A percentile compares a stretch with the other conserved stretches of the same genome.
phyloP scores from a whole-genome alignment of 2,888 invertebrate species.

The Ecliptopera silaceata region DNA sequence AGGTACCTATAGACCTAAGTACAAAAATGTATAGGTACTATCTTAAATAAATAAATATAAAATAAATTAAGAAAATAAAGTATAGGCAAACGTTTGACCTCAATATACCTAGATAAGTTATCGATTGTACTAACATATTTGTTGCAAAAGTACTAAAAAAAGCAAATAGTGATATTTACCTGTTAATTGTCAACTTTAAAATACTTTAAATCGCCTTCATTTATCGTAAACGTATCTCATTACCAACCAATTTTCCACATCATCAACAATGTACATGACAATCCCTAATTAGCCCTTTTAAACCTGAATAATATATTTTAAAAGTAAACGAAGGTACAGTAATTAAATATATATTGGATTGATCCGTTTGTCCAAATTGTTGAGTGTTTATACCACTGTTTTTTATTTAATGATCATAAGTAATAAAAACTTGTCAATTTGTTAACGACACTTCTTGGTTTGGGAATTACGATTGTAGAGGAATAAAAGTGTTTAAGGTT shows the following conservation, averaged over 20 bases:
- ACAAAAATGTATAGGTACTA: too few relatives aligned
- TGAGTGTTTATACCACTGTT: constrained; percentile 38
- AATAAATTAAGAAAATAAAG: too few relatives aligned
- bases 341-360: constrained; percentile 64
- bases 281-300: constrained; percentile 48
- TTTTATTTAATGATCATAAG: constrained; percentile 59
- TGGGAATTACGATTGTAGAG: constrained; percentile 47
- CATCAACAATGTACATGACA: constrained; percentile 38
- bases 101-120: too few relatives aligned
- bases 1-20: too few relatives aligned
- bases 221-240: constrained; percentile 9
- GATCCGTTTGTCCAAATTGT: constrained; percentile 56
- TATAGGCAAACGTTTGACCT: too few relatives aligned
- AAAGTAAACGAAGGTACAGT: constrained; percentile 49
- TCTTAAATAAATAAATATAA: too few relatives aligned
- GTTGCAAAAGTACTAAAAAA: too few relatives aligned
- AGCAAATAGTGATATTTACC: constrained; percentile 5
- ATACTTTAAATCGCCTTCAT: constrained; percentile 13
- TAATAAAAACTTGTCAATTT: constrained; percentile 64
- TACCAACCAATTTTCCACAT: constrained; percentile 17
- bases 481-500: constrained; percentile 40
- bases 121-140: too few relatives aligned
- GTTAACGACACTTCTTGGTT: constrained; percentile 51
- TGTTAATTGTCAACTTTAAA: constrained; percentile 3
- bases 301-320: constrained; percentile 31